These are phyloP conservation scores for Cheirogaleus medius DNA, from an alignment of 2,113 vertebrate genomes.

Conservation along the genomic window DNA sequence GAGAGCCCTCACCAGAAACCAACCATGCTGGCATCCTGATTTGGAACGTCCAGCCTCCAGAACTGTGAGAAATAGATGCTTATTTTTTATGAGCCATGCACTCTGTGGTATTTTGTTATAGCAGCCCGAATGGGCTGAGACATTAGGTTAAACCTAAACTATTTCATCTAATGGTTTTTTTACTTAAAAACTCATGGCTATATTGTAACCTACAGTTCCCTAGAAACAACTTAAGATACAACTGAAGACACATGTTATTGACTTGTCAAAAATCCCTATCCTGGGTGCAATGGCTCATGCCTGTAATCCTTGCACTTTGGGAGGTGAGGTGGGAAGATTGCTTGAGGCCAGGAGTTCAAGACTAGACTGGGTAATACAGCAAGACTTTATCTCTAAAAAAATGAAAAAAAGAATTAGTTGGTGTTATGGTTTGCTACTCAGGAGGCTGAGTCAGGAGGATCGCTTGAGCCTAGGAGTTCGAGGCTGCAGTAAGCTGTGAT, in stretches of 20 bases:
- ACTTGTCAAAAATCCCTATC: background rate
- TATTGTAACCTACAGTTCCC: background rate
- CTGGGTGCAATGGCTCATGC: too few relatives aligned
- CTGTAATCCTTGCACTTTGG: too few relatives aligned
- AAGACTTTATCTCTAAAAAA: too few relatives aligned
- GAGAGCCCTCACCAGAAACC: background rate
- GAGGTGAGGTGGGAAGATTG: too few relatives aligned
- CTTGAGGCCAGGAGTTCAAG: too few relatives aligned
- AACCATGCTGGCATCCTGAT: background rate
- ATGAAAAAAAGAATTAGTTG: too few relatives aligned
- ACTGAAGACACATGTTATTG: background rate
- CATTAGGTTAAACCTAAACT: background rate
- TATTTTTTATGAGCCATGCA: background rate
- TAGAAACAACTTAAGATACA: background rate
- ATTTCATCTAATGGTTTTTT: background rate
- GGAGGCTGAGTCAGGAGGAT: too few relatives aligned
- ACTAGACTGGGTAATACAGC: too few relatives aligned
- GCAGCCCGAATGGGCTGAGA: background rate
- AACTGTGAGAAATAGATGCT: background rate
- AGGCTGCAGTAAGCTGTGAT: too few relatives aligned
- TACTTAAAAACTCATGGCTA: background rate
- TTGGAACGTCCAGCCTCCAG: background rate
- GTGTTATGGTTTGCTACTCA: too few relatives aligned
- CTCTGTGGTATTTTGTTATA: background rate
- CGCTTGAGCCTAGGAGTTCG: too few relatives aligned